Evolutionary conservation across 1,140 invertebrate genomes (phyloP).

Genomic region (Procambarus clarkii): DNA sequence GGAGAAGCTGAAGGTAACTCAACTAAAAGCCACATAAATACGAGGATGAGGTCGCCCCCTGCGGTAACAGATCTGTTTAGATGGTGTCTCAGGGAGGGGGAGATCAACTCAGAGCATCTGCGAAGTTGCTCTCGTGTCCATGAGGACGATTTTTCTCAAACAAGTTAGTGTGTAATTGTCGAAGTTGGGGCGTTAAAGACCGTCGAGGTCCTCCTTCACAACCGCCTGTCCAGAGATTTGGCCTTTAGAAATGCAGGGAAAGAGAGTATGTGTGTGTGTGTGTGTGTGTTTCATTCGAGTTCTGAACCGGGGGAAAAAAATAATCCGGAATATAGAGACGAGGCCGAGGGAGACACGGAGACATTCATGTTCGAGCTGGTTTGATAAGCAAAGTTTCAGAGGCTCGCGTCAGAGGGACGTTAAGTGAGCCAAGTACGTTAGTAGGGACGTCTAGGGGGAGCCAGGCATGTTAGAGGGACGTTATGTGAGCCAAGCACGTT

Average conservation of each 20-base stretch:
- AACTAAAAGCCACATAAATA: constrained; percentile 31
- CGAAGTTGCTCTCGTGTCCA: background rate
- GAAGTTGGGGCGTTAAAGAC: constrained; percentile 22
- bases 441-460: no score
- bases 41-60: constrained; percentile 8
- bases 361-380: background rate
- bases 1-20: constrained; percentile 32
- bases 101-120: background rate
- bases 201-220: background rate
- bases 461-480: no score
- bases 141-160: constrained; percentile 12
- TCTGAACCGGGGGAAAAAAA: no score
- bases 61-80: constrained; percentile 37
- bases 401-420: background rate
- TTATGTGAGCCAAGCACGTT: no score
- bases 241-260: background rate
- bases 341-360: background rate
- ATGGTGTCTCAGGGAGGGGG: constrained; percentile 19
- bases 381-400: background rate
- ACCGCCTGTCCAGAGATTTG: background rate
- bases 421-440: no score
- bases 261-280: no score
- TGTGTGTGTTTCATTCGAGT: no score
- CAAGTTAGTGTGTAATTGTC: constrained; percentile 25
- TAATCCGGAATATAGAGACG: background rate